Evolutionary conservation across 1,140 invertebrate genomes (phyloP), one percentile per base, ranked within the genome.

Genomic region (Saccostrea echinata): DNA sequence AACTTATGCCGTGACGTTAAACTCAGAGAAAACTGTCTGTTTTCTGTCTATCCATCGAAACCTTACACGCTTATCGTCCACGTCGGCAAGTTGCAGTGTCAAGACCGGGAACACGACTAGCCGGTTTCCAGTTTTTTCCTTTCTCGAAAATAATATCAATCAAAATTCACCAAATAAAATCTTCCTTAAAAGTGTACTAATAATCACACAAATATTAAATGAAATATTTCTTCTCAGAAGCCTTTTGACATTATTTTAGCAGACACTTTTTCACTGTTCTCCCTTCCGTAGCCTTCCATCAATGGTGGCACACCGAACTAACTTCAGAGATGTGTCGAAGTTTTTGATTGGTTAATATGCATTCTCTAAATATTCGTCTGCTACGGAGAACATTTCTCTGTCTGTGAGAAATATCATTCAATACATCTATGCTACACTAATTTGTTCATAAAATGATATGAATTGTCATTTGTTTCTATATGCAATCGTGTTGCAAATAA

Each of bases 21-120:
- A 76, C 24, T 76, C 27, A 27, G 27, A 76, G 30, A 35, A 83
- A 83, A 83, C 35, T 83, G 51, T 52, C 35, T 83, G 35, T 53
- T 51, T 51, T 83, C 81, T 43, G 35, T 52, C 51, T 53, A 83
- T 64, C 55, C 84, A 61, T 57, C 57, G 53, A 84, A 64, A 84
- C 84, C 68, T 35, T 57, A 86, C 84, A 86, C 84, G 84, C 64
- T 88, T 76, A 82, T 76, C 87, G 87, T 91, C 90, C 90, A 91
- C 90, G 90, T 91, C 90, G 89, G 89, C 90, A 91, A 86, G 86
- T 87, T 86, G 85, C 86, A 85, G 84, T 86, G 84, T 86, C 84
- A 86, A 53, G 68, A 83, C 30, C 64, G 43, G 33, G 84, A 76
- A 86, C 64, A 76, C 68, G 55, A 76, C 84, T 64, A 57, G 84